Conservation (phyloP, 2,888 invertebrate species). For the Bugula neritina region DNA sequence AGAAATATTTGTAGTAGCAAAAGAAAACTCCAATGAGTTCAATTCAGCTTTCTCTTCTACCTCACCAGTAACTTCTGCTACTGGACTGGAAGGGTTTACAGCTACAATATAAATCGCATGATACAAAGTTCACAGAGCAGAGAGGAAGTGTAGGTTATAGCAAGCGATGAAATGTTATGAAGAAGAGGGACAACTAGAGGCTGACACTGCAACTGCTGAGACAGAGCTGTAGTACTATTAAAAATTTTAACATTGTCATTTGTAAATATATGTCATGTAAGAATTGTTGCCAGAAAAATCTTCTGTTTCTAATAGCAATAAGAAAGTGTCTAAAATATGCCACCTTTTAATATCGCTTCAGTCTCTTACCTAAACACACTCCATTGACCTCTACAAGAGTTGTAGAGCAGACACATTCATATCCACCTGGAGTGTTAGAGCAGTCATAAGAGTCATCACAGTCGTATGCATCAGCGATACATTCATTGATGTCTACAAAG, state of each 20-base stretch:
- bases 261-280: not conserved
- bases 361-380: not conserved
- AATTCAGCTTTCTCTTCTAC: not conserved
- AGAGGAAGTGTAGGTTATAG: too few species aligned
- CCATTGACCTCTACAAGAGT: not conserved
- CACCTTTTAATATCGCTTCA: too few species aligned
- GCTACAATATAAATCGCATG: too few species aligned
- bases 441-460: not conserved
- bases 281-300: not conserved
- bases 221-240: too few species aligned
- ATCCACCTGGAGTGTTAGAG: not conserved
- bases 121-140: too few species aligned
- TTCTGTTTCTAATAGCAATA: too few species aligned
- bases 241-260: too few species aligned
- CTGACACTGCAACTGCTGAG: too few species aligned
- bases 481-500: conserved; percentile 8
- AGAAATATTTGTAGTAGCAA: not conserved
- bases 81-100: not conserved
- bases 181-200: too few species aligned
- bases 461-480: not conserved
- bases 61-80: not conserved
- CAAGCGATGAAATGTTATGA: too few species aligned
- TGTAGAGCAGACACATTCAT: not conserved
- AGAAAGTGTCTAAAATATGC: too few species aligned
- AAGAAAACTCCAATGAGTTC: not conserved